phyloP scores from a whole-genome alignment of 2,888 invertebrate species.

The Limnephilus lunatus region DNA sequence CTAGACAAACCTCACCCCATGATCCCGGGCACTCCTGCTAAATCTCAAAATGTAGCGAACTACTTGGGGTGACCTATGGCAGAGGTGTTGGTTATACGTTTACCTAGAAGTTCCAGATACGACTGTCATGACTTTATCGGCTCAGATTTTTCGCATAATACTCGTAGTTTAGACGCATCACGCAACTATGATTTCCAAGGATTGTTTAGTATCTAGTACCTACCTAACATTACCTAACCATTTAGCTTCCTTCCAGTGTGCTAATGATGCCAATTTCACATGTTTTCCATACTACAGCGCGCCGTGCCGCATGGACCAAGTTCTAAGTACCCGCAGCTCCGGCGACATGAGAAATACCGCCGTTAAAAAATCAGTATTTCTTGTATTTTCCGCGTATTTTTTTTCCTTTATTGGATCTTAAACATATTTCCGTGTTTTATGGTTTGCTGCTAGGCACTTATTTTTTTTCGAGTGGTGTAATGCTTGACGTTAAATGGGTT shows the following conservation, averaged over 20 bases:
- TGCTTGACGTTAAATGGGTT: constrained; percentile 45
- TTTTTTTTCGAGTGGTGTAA: constrained; percentile 48
- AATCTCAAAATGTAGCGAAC: no score
- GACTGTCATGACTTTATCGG: neutral
- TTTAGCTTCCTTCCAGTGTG: neutral
- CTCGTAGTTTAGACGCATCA: neutral
- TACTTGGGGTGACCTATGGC: no score
- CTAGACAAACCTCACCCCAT: no score
- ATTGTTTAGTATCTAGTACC: no score
- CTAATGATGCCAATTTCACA: neutral
- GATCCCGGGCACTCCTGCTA: no score
- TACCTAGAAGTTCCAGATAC: neutral
- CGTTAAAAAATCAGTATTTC: constrained; percentile 8
- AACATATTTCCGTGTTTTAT: constrained; percentile 46
- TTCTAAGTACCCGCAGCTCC: neutral
- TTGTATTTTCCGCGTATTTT: constrained; percentile 7
- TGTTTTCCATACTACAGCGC: neutral
- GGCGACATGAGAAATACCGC: neutral
- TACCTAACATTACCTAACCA: neutral
- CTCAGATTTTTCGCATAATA: neutral
- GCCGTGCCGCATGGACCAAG: neutral
- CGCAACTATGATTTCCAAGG: neutral
- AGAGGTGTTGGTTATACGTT: no score
- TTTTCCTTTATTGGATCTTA: constrained; percentile 29
- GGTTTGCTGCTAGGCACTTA: constrained; percentile 43